phyloP scores from a whole-genome alignment of 2,797 vertebrate genomes.

The Rhinichthys osculus region DNA sequence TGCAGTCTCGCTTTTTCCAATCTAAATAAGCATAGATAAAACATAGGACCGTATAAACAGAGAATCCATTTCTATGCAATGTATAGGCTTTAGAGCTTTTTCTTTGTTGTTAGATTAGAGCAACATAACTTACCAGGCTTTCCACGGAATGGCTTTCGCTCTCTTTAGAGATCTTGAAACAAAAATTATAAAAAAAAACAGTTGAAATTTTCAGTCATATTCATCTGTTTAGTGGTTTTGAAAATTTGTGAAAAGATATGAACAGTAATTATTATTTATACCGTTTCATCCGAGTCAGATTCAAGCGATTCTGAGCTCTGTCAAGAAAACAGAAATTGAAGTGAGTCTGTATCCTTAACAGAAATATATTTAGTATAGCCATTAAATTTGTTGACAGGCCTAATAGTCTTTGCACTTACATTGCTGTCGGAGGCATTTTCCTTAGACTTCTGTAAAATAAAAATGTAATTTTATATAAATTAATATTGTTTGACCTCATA shows the following conservation, averaged over 20 bases:
- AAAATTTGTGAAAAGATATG: background rate
- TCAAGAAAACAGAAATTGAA: conserved; percentile 21
- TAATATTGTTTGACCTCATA: background rate
- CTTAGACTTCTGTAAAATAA: conserved; percentile 69
- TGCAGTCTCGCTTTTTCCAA: conserved; percentile 46
- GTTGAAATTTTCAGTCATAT: background rate
- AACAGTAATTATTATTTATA: conserved; percentile 35
- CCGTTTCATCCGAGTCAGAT: conserved; percentile 72
- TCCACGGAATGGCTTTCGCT: conserved; percentile 39
- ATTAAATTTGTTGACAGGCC: background rate
- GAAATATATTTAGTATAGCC: no score
- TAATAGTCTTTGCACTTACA: conserved; percentile 60
- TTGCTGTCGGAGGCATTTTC: conserved; percentile 66
- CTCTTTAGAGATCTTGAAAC: conserved; percentile 18
- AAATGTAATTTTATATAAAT: background rate
- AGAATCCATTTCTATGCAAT: background rate
- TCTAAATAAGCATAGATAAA: conserved; percentile 60
- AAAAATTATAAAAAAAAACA: background rate
- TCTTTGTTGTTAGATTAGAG: background rate
- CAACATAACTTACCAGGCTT: conserved; percentile 12
- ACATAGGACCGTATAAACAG: background rate
- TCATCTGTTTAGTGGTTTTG: no score
- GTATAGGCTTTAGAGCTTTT: background rate
- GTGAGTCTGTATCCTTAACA: background rate
- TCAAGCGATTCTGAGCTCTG: conserved; percentile 75